Evolutionary conservation across 1,140 invertebrate species (phyloP).

Genomic region (Steinernema khuongi): DNA sequence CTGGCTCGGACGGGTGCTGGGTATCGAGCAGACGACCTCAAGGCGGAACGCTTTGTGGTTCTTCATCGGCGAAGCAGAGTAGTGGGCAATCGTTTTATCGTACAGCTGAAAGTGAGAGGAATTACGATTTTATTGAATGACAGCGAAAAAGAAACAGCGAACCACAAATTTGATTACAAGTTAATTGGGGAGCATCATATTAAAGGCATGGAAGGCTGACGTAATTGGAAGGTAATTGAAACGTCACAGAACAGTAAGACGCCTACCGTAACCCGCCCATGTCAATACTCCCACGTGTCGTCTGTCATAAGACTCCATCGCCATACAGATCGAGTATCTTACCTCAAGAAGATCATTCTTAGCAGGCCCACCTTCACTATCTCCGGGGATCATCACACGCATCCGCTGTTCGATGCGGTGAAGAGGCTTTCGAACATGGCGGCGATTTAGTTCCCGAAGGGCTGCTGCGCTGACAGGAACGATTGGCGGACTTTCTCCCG

Average conservation of each 20-base stretch:
- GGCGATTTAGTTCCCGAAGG: background rate
- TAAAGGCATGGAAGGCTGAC: too few species aligned
- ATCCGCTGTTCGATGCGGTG: background rate
- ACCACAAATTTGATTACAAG: too few species aligned
- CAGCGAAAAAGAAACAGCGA: too few species aligned
- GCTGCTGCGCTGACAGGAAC: background rate
- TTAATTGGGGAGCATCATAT: too few species aligned
- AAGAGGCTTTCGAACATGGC: background rate
- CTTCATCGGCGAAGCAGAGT: background rate
- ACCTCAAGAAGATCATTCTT: background rate
- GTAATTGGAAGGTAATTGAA: too few species aligned
- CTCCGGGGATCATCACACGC: background rate
- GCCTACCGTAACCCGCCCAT: too few species aligned
- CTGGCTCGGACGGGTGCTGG: background rate
- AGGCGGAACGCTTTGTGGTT: slow-evolving; percentile 5
- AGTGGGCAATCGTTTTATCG: background rate
- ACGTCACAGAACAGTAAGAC: too few species aligned
- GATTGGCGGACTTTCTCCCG: background rate
- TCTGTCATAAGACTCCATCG: too few species aligned
- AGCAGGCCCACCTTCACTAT: background rate
- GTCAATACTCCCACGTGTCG: too few species aligned
- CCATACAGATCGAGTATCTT: too few species aligned
- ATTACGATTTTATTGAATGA: too few species aligned
- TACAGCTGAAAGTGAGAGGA: background rate
- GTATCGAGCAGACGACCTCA: background rate